Evolutionary conservation across 1,140 invertebrate genomes (phyloP), one percentile per base, ranked within the genome.

Genomic region (Camponotus vicinus): DNA sequence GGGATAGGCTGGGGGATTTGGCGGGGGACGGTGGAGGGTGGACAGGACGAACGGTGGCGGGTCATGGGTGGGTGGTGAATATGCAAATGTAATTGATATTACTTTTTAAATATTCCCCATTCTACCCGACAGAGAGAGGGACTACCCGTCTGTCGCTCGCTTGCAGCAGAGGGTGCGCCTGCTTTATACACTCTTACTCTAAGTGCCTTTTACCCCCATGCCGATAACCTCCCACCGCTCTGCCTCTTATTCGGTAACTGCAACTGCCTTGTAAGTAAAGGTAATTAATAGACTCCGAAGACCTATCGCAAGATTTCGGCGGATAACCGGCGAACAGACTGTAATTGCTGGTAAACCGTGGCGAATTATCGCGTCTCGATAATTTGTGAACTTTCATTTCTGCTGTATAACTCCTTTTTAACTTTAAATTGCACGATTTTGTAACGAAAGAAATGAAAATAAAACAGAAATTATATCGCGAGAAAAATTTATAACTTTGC

Each of bases 61-160:
- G 92, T 91, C 92, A 92, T 86, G 92, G 91, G 90, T 90, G 91
- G 92, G 89, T 92, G 94, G 93, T 93, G 94, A 93, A 95, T 94
- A 95, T 95, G 94, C 94, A 95, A 95, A 95, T 95, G 93, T 94
- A 95, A 95, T 95, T 95, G 94, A 95, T 95, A 95, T 95, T 94
- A 95, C 93, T 94, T 95, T 95, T 95, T 95, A 95, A 95, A 95
- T 95, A 95, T 95, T 95, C 94, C 92, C 93, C 93, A 94, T 86
- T 93, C 93, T 92, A 75, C 83, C 71, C 59, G 75, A 73, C 77
- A 59, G 80, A 59, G 80, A 63, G 80, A 84, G 84, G 83, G 91
- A 79, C 87, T 90, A 92, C 90, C 91, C 91, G 92, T 93, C 92
- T 92, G 91, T 92, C 92, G 92, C 83, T 89, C 85, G 90, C 87